Evolutionary conservation across 2,888 invertebrate genomes (phyloP).

Genomic region (Andrena fulva): DNA sequence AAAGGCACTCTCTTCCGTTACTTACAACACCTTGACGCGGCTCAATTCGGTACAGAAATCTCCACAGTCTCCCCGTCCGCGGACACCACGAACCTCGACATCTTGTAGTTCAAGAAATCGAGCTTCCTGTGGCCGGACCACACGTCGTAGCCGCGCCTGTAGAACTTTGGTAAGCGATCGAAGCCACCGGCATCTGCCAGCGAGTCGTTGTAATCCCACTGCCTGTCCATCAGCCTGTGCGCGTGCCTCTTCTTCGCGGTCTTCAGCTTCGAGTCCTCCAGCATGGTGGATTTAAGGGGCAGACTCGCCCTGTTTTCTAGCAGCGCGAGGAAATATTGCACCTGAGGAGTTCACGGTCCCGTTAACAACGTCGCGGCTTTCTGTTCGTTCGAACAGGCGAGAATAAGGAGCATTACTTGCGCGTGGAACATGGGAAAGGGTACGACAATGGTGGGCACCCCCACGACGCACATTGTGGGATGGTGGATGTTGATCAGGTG

Average conservation of each 20-base stretch:
- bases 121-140: constrained; percentile 63
- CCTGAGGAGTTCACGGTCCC: constrained; percentile 82
- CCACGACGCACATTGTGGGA: constrained; percentile 92
- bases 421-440: constrained; percentile 90
- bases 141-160: constrained; percentile 70
- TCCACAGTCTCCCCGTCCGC: constrained; percentile 66
- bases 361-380: background rate
- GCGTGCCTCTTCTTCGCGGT: constrained; percentile 82
- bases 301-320: constrained; percentile 87
- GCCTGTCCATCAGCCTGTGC: constrained; percentile 82
- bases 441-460: constrained; percentile 89
- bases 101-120: constrained; percentile 75
- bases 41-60: constrained; percentile 23
- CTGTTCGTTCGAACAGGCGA: background rate
- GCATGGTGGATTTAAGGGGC: constrained; percentile 89
- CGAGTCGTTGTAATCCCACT: constrained; percentile 85
- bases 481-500: constrained; percentile 91
- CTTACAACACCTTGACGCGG: background rate
- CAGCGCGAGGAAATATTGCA: constrained; percentile 87
- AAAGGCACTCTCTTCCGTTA: background rate
- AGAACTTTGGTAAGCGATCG: constrained; percentile 81
- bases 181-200: constrained; percentile 83
- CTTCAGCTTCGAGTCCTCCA: constrained; percentile 86
- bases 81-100: constrained; percentile 71
- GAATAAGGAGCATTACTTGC: constrained; percentile 86